These are phyloP conservation scores for Agrotis ipsilon DNA, from an alignment of 2,888 invertebrate species.

Conservation along the genomic window DNA sequence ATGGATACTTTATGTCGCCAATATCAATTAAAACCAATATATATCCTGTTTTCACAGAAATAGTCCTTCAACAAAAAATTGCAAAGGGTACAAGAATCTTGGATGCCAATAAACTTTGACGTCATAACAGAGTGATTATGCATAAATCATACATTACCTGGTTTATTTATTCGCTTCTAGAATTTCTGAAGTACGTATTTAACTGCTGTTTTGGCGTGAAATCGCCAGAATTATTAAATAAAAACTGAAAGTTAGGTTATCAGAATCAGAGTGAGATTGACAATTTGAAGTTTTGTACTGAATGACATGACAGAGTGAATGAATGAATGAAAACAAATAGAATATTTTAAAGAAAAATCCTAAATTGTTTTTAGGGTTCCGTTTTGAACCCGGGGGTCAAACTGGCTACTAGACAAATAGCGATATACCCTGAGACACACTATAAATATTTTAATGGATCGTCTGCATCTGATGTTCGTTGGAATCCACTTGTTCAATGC, in stretches of 20 bases:
- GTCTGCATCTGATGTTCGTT: too few species aligned
- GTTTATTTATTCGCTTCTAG: constrained; percentile 23
- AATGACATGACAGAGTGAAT: constrained; percentile 12
- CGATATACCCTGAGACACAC: too few species aligned
- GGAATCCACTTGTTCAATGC: too few species aligned
- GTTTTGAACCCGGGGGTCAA: too few species aligned
- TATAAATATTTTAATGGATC: too few species aligned
- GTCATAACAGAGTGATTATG: constrained; percentile 19
- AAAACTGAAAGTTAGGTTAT: constrained; percentile 57
- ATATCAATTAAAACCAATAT: background rate
- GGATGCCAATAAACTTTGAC: constrained; percentile 8
- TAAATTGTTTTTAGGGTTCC: too few species aligned
- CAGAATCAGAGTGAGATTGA: constrained; percentile 23
- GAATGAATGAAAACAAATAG: too few species aligned
- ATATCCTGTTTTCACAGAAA: constrained; percentile 1
- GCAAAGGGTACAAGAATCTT: constrained; percentile 23
- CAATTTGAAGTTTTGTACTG: constrained; percentile 34
- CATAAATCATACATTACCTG: constrained; percentile 43
- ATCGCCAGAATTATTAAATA: constrained; percentile 46
- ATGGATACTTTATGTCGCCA: background rate
- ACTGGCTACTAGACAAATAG: too few species aligned
- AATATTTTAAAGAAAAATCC: too few species aligned
- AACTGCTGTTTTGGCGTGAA: constrained; percentile 41
- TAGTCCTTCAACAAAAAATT: constrained; percentile 7
- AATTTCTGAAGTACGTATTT: constrained; percentile 37